Percentiles rank a stretch among this genome's conserved stretches.
Evolutionary conservation across 2,888 invertebrate species (phyloP).

Genomic region (Oxyteleia sp.): DNA sequence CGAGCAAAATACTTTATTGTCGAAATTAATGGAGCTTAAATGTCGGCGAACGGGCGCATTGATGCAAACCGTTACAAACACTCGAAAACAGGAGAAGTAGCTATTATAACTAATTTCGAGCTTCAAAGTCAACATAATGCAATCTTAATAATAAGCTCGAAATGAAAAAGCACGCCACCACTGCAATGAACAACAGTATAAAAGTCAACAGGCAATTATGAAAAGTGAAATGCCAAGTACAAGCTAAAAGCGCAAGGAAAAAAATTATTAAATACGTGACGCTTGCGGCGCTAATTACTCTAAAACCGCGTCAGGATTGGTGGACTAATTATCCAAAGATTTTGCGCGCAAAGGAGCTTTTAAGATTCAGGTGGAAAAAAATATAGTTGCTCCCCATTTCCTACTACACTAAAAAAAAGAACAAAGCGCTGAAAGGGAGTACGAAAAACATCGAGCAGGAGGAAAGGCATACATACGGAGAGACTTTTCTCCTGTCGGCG

Average conservation of each 20-base stretch:
- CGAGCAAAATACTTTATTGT: constrained; percentile 20
- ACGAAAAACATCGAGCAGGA: neutral
- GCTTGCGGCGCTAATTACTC: constrained; percentile 55
- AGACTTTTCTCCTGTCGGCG: constrained; percentile 67
- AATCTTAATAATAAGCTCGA: neutral
- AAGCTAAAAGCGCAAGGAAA: constrained; percentile 1
- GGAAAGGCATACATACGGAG: constrained; percentile 74
- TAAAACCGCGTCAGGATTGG: constrained; percentile 40
- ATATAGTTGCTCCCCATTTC: constrained; percentile 30
- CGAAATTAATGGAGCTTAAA: constrained; percentile 5
- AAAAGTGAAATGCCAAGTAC: constrained; percentile 25
- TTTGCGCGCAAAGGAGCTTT: constrained; percentile 38
- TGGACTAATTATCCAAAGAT: constrained; percentile 60
- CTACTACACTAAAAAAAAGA: constrained; percentile 16
- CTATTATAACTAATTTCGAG: constrained; percentile 28
- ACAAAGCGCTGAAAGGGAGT: constrained; percentile 15
- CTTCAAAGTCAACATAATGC: constrained; percentile 17
- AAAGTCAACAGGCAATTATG: constrained; percentile 47
- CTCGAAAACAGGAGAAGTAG: constrained; percentile 2
- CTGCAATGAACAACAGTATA: constrained; percentile 26
- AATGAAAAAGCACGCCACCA: constrained; percentile 7
- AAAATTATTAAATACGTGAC: constrained; percentile 34
- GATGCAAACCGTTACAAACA: neutral
- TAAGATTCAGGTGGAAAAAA: constrained; percentile 27
- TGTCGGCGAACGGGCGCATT: neutral